Percentiles rank a stretch among this genome's conserved stretches.
Evolutionary conservation across 2,888 invertebrate genomes (phyloP).

Genomic region (Cryptocheilus praepositus): DNA sequence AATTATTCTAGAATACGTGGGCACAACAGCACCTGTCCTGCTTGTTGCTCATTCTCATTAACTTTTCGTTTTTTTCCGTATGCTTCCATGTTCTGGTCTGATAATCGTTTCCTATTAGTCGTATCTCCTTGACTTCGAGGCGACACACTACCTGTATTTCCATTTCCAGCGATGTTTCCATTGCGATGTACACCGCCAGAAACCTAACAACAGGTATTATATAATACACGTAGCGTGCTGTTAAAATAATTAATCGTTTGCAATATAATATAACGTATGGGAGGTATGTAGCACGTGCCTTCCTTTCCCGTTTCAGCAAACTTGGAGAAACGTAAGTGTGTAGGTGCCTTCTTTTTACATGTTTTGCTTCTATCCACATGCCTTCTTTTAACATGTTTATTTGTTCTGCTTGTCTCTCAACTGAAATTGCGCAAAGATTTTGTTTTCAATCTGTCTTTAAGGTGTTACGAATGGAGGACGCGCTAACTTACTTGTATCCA

Average conservation of each 20-base stretch:
- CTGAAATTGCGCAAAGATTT: conserved; percentile 65
- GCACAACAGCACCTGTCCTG: conserved; percentile 51
- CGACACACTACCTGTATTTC: conserved; percentile 59
- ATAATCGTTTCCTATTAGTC: conserved; percentile 55
- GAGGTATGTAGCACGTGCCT: conserved; percentile 70
- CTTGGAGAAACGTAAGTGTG: conserved; percentile 84
- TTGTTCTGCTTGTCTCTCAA: conserved; percentile 80
- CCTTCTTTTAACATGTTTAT: conserved; percentile 82
- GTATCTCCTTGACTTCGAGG: conserved; percentile 58
- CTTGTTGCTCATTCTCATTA: conserved; percentile 55
- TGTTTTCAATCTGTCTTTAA: conserved; percentile 1
- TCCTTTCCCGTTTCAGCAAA: conserved; percentile 83
- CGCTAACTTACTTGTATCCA: conserved; percentile 84
- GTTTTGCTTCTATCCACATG: conserved; percentile 89
- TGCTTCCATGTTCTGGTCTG: conserved; percentile 57
- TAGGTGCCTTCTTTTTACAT: conserved; percentile 89
- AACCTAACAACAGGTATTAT: conserved; percentile 44
- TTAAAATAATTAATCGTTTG: too few species aligned
- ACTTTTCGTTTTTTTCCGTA: conserved; percentile 59
- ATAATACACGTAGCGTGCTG: conserved; percentile 1
- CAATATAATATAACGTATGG: too few species aligned
- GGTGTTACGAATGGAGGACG: conserved; percentile 1
- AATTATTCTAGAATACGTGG: too few species aligned
- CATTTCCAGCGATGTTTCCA: conserved; percentile 60
- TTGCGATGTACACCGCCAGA: conserved; percentile 62